Conservation (phyloP, 2,797 vertebrate genomes). For the Glyptemys insculpta region DNA sequence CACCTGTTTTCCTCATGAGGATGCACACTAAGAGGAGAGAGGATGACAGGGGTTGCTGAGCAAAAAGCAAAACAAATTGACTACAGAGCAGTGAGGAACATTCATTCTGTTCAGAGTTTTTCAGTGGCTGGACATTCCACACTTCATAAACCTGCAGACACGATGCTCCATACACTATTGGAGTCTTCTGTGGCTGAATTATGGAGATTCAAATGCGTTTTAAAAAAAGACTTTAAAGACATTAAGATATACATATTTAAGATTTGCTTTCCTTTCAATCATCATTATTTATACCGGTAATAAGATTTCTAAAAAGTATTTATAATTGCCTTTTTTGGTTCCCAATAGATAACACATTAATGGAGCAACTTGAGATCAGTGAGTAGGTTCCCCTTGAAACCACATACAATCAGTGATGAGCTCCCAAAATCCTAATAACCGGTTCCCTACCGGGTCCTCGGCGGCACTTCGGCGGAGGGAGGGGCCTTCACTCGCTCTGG, state of each 20-base stretch:
- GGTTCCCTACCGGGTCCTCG: too few relatives aligned
- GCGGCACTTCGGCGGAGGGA: too few relatives aligned
- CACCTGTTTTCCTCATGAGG: background rate
- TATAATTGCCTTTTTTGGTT: background rate
- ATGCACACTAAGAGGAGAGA: background rate
- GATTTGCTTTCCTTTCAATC: background rate
- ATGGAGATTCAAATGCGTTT: background rate
- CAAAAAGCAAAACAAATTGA: background rate
- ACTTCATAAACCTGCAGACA: background rate
- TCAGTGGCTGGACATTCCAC: background rate
- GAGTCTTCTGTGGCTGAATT: background rate
- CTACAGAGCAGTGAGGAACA: background rate
- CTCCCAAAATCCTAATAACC: too few relatives aligned
- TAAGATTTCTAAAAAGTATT: background rate
- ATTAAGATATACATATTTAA: background rate
- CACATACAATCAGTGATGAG: background rate
- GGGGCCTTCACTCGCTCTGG: too few relatives aligned
- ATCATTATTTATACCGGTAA: background rate
- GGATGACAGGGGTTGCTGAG: background rate
- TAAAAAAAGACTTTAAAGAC: background rate
- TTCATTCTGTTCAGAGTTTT: background rate
- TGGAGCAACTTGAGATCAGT: background rate
- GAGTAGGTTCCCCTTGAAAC: background rate
- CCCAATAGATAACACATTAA: background rate
- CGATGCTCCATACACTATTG: rapidly evolving